phyloP scores from a whole-genome alignment of 2,113 vertebrate species.

The Dendrocopos noguchii region DNA sequence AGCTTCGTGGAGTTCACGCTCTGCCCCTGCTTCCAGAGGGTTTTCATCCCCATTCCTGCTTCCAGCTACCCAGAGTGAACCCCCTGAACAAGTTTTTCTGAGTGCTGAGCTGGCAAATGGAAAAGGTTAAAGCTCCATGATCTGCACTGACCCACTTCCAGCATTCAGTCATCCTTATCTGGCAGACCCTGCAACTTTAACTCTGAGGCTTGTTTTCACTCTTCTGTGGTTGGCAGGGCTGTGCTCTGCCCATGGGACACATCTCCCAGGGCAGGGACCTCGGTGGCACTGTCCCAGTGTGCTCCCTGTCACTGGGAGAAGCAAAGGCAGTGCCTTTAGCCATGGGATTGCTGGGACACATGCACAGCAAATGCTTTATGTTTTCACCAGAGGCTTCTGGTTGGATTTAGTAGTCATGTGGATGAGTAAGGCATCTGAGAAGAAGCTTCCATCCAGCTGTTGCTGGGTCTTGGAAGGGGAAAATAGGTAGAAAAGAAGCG shows the following conservation, averaged over 20 bases:
- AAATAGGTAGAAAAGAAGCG: not conserved
- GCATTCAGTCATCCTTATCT: not conserved
- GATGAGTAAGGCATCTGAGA: not conserved
- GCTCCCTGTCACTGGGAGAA: not conserved
- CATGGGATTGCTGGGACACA: not conserved
- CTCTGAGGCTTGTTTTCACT: not conserved
- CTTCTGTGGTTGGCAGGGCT: fast-evolving
- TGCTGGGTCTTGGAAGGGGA: not conserved
- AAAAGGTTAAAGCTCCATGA: not conserved
- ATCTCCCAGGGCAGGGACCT: not conserved
- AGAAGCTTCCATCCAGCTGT: not conserved
- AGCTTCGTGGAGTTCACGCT: not conserved
- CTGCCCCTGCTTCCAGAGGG: not conserved
- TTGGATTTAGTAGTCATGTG: not conserved
- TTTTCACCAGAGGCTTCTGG: not conserved
- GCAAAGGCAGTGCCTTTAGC: not conserved
- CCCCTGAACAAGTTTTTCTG: too few species aligned
- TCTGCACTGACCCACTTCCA: not conserved
- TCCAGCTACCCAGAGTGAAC: not conserved
- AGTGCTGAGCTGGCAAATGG: not conserved
- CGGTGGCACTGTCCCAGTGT: not conserved
- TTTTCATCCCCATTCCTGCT: not conserved
- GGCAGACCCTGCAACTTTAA: not conserved
- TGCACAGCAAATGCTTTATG: not conserved
- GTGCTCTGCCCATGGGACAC: not conserved